Conservation (phyloP, 2,113 vertebrate species). For the Axis porcinus region DNA sequence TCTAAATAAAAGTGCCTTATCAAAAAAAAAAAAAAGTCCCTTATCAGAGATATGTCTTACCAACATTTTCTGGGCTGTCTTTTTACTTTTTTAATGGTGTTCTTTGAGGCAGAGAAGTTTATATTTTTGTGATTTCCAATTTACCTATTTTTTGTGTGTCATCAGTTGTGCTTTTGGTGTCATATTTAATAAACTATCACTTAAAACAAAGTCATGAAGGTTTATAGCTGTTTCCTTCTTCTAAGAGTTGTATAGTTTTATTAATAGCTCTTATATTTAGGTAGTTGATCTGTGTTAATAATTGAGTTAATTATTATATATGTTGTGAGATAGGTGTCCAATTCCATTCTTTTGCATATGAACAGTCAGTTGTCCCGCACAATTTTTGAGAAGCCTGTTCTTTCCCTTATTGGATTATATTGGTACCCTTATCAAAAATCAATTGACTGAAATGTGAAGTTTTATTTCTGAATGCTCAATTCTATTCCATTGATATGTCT, state of each 20-base stretch:
- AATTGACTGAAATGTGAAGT: background rate
- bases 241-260: background rate
- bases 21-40: too few relatives aligned
- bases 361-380: background rate
- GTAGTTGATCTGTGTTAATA: background rate
- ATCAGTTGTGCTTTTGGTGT: background rate
- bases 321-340: background rate
- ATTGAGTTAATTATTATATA: background rate
- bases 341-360: background rate
- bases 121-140: background rate
- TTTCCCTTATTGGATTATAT: background rate
- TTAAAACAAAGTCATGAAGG: background rate
- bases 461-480: background rate
- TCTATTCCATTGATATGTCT: background rate
- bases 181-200: background rate
- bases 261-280: background rate
- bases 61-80: background rate
- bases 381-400: background rate
- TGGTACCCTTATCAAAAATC: background rate
- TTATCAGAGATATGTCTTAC: background rate
- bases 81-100: background rate
- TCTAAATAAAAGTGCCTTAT: background rate
- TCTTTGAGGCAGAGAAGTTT: background rate
- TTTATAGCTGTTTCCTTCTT: background rate
- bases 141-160: background rate